Evolutionary conservation across 1,140 invertebrate genomes (phyloP), one percentile per base, ranked within the genome.

Genomic region (Panagrolaimus sp.): DNA sequence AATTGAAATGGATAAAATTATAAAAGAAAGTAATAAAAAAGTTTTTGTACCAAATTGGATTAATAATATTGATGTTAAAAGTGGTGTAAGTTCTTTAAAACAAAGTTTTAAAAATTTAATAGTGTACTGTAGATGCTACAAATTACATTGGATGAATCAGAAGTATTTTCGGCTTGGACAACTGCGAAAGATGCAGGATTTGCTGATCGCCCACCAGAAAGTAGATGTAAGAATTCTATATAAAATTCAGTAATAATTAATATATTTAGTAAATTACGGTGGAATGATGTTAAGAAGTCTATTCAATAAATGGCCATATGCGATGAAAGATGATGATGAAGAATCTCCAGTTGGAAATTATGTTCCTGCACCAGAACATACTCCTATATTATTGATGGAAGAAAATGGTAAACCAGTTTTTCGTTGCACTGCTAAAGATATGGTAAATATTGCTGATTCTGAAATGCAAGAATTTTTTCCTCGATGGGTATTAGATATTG

Each of bases 21-120:
- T 95, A 0, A 94, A 96, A 81, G 90, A 91, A 83, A 87, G 91
- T 74, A 92, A 91, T 72, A 93, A 94, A 86, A 90, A 91, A 86
- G 89, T 98, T 62, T 96, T 91, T 85, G 93, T 99, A 76, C 96
- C 96, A 48, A 96, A 92, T 86, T 99, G 96, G 96, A 99, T 99
- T 84, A 57, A 57, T 20, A 95, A 92, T 79, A 92, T 98, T 65
- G 96, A 98, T 86, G 87, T 98, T 7, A 98, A 98, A 87, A 97
- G 93, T 70, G 96, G 96, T 68, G 91, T 93, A 85, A 14, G 51
- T 63, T 66, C 27, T n/a, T n/a, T n/a, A n/a, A n/a, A n/a, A 9
- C 9, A 57, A 20, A 23, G 1, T n/a, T 45, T 16, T 31, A 46
- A 44, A 16, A 43, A 5, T 14, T 44, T n/a, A 47, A 38, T 38